Base-by-base conservation (phyloP, 2,888 invertebrate species). In the Cheilosia urbana region DNA sequence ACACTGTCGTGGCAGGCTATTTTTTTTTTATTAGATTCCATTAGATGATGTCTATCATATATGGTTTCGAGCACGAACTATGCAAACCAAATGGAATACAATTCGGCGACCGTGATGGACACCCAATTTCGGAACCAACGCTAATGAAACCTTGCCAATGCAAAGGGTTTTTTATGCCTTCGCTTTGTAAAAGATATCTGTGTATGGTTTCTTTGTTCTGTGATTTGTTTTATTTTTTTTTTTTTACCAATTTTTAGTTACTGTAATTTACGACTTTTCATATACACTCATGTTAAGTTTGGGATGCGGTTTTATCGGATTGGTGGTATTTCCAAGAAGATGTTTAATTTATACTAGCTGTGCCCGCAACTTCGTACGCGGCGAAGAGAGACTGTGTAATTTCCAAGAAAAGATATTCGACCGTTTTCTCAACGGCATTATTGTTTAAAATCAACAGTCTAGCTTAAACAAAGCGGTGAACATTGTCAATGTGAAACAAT, bases 41-140 rank as follows among this genome's bases (percentile, higher is more conserved):
- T 47, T 19, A 30, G 47, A 45, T n/a, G 40, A 68, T 66, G 15
- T 45, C 4, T 47, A 47, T 19, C 13, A 47, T 9, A 17, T 42
- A 77, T 58, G 58, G 37, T 24, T 71, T 71, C 71, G 27, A 49
- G 11, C 21, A 60, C 24, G 49, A 47, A 58, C 19, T 45, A 15
- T 45, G 15, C 19, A 27, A 7, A 24, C 4, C 3, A 13, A 42
- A 55, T n/a, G 24, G 24, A 53, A 27, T 0, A 13, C 27, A 66
- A 19, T 37, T 49, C 24, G 17, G 27, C 15, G 30, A 63, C 47
- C 47, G n/a, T 40, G n/a, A 51, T 21, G 51, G n/a, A 7, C 6
- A 40, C 40, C 1, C 13, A 19, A 34, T 37, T 47, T 63, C 4
- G 5, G 34, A 6, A 63, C 34, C 65, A 1, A 34, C 24, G 11